These are phyloP conservation scores for Luehdorfia chinensis DNA, from an alignment of 1,140 invertebrate species.

Conservation along the genomic window DNA sequence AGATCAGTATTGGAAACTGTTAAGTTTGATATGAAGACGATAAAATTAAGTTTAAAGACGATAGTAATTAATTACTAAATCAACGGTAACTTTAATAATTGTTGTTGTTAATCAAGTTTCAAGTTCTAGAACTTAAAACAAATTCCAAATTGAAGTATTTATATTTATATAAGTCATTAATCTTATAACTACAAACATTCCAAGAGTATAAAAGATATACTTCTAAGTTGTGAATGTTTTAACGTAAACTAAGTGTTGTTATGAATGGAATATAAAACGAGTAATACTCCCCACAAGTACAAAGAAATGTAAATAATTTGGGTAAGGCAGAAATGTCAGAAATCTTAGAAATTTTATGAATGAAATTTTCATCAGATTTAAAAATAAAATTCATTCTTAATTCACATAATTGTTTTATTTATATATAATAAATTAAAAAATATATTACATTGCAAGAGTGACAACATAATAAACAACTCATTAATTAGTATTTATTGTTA, in stretches of 20 bases:
- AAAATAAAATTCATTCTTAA: slow-evolving; percentile 8
- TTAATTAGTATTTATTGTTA: slow-evolving; percentile 6
- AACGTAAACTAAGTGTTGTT: too few relatives aligned
- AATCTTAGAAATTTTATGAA: slow-evolving; percentile 17
- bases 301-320: slow-evolving; percentile 9
- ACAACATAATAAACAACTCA: too few relatives aligned
- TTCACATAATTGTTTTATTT: slow-evolving; percentile 3
- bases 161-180: too few relatives aligned
- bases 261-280: neutral
- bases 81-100: too few relatives aligned
- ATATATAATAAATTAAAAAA: slow-evolving; percentile 3
- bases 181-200: too few relatives aligned
- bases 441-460: too few relatives aligned
- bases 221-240: slow-evolving; percentile 40
- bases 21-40: slow-evolving; percentile 7
- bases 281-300: neutral
- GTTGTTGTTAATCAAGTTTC: too few relatives aligned
- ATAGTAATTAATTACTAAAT: too few relatives aligned
- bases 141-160: too few relatives aligned
- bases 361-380: slow-evolving; percentile 9
- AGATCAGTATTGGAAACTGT: slow-evolving; percentile 28
- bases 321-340: slow-evolving; percentile 7
- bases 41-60: too few relatives aligned
- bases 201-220: slow-evolving; percentile 47
- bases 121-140: too few relatives aligned